Conservation (phyloP, 2,113 vertebrate species). For the Progne subis region DNA sequence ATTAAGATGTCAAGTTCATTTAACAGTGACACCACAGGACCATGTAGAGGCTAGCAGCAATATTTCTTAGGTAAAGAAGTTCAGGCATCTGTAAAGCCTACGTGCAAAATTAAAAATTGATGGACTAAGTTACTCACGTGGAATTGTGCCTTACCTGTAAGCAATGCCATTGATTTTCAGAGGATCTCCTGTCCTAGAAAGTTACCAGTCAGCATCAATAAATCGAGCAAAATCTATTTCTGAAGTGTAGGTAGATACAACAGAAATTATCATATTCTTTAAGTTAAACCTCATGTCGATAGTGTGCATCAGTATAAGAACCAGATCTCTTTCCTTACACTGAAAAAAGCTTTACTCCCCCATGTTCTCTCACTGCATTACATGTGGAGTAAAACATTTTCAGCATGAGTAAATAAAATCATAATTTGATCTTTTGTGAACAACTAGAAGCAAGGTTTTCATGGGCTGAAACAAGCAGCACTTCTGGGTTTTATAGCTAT, state of each 20-base stretch:
- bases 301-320: conserved; percentile 57
- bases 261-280: conserved; percentile 45
- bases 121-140: background rate
- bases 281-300: conserved; percentile 66
- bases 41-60: conserved; percentile 20
- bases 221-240: background rate
- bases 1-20: conserved; percentile 36
- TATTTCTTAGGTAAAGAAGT: conserved; percentile 46
- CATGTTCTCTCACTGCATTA: background rate
- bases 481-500: conserved; percentile 77
- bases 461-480: conserved; percentile 70
- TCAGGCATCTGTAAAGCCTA: conserved; percentile 51
- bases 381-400: conserved; percentile 38
- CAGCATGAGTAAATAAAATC: background rate
- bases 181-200: background rate
- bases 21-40: conserved; percentile 31
- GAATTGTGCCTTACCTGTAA: conserved; percentile 56
- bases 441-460: conserved; percentile 65
- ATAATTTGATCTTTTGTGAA: conserved; percentile 12
- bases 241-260: conserved; percentile 46
- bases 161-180: conserved; percentile 15
- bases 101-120: conserved; percentile 37
- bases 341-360: conserved; percentile 29
- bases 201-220: background rate
- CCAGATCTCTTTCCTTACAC: conserved; percentile 16